Conservation (phyloP, 2,113 vertebrate species). For the Recurvirostra avosetta region DNA sequence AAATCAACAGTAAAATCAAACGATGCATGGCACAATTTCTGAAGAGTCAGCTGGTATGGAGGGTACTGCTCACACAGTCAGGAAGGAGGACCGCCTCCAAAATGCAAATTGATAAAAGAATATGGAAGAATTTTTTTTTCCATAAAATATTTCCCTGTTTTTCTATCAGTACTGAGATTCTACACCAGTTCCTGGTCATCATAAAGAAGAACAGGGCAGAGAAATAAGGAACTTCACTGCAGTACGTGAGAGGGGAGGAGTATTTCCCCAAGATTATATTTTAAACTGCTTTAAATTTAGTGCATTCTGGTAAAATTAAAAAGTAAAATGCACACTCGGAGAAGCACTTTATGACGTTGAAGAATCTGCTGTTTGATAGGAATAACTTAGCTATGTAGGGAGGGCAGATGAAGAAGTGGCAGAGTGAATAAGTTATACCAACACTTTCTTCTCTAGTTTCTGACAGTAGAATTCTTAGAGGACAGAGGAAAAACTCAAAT, state of each 20-base stretch:
- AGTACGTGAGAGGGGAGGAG: neutral
- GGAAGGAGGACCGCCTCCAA: neutral
- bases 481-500: neutral
- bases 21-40: neutral
- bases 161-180: neutral
- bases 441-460: neutral
- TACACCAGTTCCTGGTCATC: neutral
- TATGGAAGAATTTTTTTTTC: neutral
- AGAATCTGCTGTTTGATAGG: neutral
- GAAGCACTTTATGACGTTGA: neutral
- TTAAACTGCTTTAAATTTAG: neutral
- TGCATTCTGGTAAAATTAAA: neutral
- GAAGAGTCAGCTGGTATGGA: neutral
- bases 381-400: neutral
- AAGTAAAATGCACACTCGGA: neutral
- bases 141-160: neutral
- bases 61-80: neutral
- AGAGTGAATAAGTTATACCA: neutral
- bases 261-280: neutral
- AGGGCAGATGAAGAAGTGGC: neutral
- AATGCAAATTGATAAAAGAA: neutral
- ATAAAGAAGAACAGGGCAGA: neutral
- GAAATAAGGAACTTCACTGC: neutral
- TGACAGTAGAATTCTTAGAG: neutral
- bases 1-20: neutral